A percentile compares a stretch with the other conserved stretches of the same genome.
Evolutionary conservation across 2,113 vertebrate species (phyloP).

Genomic region (Aplodontia rufa): DNA sequence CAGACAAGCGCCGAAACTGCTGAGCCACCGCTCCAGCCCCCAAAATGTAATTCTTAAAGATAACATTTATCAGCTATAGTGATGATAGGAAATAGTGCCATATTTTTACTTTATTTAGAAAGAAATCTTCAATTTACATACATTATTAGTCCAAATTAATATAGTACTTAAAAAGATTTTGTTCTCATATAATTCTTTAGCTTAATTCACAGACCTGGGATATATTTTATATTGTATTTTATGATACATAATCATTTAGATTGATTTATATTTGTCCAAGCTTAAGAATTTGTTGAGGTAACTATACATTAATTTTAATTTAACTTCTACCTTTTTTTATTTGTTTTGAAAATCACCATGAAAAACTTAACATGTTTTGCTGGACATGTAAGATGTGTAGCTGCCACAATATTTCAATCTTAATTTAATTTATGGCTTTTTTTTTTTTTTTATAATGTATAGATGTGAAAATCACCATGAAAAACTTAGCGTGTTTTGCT

Average conservation of each 20-base stretch:
- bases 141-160: background rate
- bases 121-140: constrained; percentile 10
- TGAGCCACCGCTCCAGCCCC: no score
- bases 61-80: background rate
- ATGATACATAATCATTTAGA: constrained; percentile 1
- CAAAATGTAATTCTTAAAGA: background rate
- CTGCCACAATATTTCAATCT: constrained; percentile 88
- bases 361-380: constrained; percentile 99
- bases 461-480: constrained; percentile 99
- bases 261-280: constrained; percentile 15
- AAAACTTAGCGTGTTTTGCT: constrained; percentile 99
- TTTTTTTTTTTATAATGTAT: constrained; percentile 23
- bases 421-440: constrained; percentile 52
- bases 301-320: constrained; percentile 35
- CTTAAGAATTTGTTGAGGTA: constrained; percentile 52
- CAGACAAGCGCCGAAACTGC: no score
- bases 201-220: constrained; percentile 26
- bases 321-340: constrained; percentile 45
- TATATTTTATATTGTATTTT: constrained; percentile 30
- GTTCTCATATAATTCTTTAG: constrained; percentile 16
- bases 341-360: constrained; percentile 94
- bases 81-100: background rate
- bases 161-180: constrained; percentile 36
- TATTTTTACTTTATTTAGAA: background rate
- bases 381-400: constrained; percentile 99